Evolutionary conservation across 2,797 vertebrate species (phyloP).

Genomic region (Myiotriccus ornatus): DNA sequence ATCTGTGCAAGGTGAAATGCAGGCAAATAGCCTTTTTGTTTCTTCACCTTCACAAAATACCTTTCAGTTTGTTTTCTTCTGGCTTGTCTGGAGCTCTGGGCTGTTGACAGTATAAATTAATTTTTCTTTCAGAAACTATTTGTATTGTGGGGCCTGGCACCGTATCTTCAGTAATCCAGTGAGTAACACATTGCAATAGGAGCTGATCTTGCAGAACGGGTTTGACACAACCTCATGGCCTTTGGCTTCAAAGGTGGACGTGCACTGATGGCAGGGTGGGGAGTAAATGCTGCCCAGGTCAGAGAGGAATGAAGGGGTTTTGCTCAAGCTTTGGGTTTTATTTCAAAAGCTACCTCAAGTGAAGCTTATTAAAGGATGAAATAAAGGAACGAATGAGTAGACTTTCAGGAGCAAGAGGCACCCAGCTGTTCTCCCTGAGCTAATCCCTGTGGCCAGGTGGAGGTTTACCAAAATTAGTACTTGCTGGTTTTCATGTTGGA

Average conservation of each 20-base stretch:
- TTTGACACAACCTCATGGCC: not conserved
- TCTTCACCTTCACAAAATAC: not conserved
- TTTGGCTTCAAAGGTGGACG: not conserved
- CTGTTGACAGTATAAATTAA: not conserved
- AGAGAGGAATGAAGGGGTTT: not conserved
- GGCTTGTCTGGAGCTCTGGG: not conserved
- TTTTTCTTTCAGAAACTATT: not conserved
- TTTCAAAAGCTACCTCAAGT: not conserved
- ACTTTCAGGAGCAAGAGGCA: not conserved
- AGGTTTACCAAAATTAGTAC: not conserved
- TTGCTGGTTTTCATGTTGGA: not conserved
- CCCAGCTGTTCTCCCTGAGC: not conserved
- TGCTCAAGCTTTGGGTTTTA: not conserved
- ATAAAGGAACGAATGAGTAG: accelerated
- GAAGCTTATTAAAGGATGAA: not conserved
- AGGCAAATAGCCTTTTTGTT: slow-evolving; percentile 10
- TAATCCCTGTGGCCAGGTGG: not conserved
- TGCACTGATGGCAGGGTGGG: not conserved
- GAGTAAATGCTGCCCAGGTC: not conserved
- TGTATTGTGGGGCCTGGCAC: not conserved
- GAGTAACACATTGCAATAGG: not conserved
- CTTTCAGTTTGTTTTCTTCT: slow-evolving; percentile 6
- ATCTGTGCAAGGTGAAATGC: slow-evolving; percentile 15
- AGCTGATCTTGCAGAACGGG: not conserved
- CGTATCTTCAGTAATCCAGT: accelerated